Evolutionary conservation across 1,140 invertebrate genomes (phyloP).

Genomic region (Heliothis subflexa): DNA sequence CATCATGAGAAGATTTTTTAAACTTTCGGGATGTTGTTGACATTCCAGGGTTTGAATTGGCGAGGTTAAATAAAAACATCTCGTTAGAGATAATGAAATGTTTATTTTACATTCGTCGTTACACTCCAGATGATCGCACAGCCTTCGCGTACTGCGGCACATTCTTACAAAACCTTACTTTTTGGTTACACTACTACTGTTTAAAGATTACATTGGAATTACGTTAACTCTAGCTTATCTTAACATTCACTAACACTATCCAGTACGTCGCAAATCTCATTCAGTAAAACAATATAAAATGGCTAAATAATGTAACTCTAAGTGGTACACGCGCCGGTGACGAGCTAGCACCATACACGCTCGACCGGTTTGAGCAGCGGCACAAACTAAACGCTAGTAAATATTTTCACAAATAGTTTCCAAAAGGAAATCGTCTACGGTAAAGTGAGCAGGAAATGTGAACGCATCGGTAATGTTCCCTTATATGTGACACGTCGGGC

Average conservation of each 20-base stretch:
- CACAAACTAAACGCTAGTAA: conserved; percentile 12
- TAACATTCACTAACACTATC: conserved; percentile 40
- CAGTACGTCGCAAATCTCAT: conserved; percentile 32
- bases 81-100: conserved; percentile 65
- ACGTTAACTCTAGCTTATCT: conserved; percentile 36
- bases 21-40: too few species aligned
- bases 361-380: conserved; percentile 33
- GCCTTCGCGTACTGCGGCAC: conserved; percentile 34
- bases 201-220: conserved; percentile 48
- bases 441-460: conserved; percentile 47
- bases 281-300: conserved; percentile 41
- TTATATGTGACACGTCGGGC: neutral
- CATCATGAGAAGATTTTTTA: neutral
- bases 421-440: conserved; percentile 48
- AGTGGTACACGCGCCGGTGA: neutral
- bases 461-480: neutral
- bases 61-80: conserved; percentile 52
- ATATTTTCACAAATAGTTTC: conserved; percentile 19
- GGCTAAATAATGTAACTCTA: conserved; percentile 27
- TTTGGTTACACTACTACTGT: conserved; percentile 45
- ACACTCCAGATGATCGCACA: conserved; percentile 52
- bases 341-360: neutral
- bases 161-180: conserved; percentile 40
- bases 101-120: conserved; percentile 66
- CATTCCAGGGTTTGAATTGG: neutral